These are phyloP conservation scores for Myotis findleyi DNA, from an alignment of 2,797 vertebrate genomes.

Conservation along the genomic window DNA sequence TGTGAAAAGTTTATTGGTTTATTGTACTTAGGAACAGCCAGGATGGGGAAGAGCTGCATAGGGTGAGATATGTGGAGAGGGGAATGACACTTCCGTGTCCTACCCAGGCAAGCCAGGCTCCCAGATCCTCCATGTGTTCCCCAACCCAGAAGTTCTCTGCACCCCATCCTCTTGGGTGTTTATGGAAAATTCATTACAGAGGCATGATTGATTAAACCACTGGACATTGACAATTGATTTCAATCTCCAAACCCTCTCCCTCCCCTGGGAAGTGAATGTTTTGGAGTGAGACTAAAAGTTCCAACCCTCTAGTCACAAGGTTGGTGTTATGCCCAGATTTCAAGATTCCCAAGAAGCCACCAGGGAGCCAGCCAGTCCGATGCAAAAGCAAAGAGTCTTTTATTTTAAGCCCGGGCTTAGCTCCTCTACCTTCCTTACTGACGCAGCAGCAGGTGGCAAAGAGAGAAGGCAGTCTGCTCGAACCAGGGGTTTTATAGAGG, in stretches of 20 bases:
- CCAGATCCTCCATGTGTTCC: not conserved
- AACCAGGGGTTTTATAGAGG: no score
- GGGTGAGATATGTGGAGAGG: not conserved
- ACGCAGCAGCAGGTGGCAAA: no score
- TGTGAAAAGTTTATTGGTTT: not conserved
- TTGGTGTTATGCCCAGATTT: no score
- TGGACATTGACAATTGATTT: not conserved
- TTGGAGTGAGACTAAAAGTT: not conserved
- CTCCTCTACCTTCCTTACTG: no score
- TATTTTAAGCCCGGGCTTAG: no score
- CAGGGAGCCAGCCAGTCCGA: no score
- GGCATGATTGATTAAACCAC: not conserved
- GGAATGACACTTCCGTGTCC: not conserved
- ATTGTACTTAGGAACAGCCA: not conserved
- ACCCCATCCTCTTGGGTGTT: not conserved
- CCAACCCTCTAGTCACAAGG: not conserved
- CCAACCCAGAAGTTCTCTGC: not conserved
- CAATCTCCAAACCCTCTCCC: not conserved
- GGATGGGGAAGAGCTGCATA: not conserved
- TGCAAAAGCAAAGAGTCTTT: no score
- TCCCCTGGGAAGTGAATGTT: not conserved
- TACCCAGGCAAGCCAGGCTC: not conserved
- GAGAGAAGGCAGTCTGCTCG: no score
- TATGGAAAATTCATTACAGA: not conserved
- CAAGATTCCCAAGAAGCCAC: no score